Percentiles rank a stretch among this genome's conserved stretches.
phyloP scores from a whole-genome alignment of 2,797 vertebrate species.

The Caiman crocodilus region DNA sequence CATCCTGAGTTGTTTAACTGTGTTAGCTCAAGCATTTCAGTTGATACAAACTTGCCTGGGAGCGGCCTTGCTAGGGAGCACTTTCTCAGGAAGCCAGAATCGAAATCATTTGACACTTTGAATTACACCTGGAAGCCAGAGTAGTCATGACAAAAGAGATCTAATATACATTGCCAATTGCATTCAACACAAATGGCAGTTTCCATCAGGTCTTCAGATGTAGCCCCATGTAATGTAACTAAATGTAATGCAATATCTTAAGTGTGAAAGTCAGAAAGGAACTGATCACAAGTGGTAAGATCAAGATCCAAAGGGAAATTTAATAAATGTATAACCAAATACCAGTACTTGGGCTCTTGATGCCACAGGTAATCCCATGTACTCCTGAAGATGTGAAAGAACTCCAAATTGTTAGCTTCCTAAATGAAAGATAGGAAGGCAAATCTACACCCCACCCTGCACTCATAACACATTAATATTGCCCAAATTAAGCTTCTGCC shows the following conservation, averaged over 20 bases:
- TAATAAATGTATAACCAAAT: conserved; percentile 50
- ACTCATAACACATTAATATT: conserved; percentile 27
- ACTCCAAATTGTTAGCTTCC: not conserved
- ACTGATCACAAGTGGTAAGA: conserved; percentile 25
- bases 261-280: conserved; percentile 63
- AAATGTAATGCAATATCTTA: conserved; percentile 71
- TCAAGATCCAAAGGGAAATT: conserved; percentile 50
- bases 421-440: conserved; percentile 15
- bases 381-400: not conserved
- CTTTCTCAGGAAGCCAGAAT: conserved; percentile 58
- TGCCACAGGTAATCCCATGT: not conserved
- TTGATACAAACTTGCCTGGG: conserved; percentile 58
- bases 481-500: conserved; percentile 71
- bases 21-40: conserved; percentile 41
- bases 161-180: conserved; percentile 36
- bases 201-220: conserved; percentile 72
- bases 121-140: not conserved
- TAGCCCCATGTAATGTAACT: conserved; percentile 47
- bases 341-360: not conserved
- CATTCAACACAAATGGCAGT: conserved; percentile 70
- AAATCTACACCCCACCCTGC: not conserved
- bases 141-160: conserved; percentile 44
- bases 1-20: conserved; percentile 72
- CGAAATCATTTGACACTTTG: conserved; percentile 52
- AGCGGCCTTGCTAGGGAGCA: conserved; percentile 41